Percentiles rank a stretch among this genome's conserved stretches.
phyloP scores from a whole-genome alignment of 2,888 invertebrate species.

The Lasioglossum lativentre region DNA sequence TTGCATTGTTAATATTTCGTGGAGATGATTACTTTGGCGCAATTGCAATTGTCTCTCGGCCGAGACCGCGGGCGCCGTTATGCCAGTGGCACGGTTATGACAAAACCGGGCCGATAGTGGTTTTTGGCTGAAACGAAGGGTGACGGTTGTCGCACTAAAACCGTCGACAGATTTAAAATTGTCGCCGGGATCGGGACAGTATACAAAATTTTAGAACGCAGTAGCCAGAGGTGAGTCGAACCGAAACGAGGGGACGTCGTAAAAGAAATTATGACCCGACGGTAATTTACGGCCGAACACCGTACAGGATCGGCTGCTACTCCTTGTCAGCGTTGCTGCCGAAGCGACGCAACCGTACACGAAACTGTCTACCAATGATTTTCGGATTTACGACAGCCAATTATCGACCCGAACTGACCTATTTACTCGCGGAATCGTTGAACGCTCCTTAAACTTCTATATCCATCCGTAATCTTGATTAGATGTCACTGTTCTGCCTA shows the following conservation, averaged over 20 bases:
- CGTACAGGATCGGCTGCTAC: slow-evolving; percentile 39
- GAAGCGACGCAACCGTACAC: neutral
- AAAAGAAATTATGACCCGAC: slow-evolving; percentile 71
- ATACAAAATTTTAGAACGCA: slow-evolving; percentile 44
- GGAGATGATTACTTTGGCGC: neutral
- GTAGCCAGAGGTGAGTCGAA: slow-evolving; percentile 33
- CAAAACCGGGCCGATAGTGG: neutral
- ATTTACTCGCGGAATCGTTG: slow-evolving; percentile 30
- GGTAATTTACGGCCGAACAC: slow-evolving; percentile 66
- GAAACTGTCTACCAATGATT: slow-evolving; percentile 22
- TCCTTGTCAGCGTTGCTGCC: slow-evolving; percentile 38
- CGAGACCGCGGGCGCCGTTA: no score
- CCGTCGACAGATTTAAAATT: slow-evolving; percentile 50
- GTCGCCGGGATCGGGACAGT: slow-evolving; percentile 22
- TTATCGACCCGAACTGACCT: slow-evolving; percentile 52
- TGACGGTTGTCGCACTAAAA: neutral
- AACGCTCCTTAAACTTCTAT: slow-evolving; percentile 17
- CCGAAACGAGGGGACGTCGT: slow-evolving; percentile 65
- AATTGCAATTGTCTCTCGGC: neutral
- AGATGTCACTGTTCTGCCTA: neutral
- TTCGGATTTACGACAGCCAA: slow-evolving; percentile 47
- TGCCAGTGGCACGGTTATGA: neutral
- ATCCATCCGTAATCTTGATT: slow-evolving; percentile 18
- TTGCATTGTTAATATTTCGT: neutral
- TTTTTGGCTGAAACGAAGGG: neutral